Evolutionary conservation across 2,888 invertebrate species (phyloP).

Genomic region (Asteroscopus sphinx): DNA sequence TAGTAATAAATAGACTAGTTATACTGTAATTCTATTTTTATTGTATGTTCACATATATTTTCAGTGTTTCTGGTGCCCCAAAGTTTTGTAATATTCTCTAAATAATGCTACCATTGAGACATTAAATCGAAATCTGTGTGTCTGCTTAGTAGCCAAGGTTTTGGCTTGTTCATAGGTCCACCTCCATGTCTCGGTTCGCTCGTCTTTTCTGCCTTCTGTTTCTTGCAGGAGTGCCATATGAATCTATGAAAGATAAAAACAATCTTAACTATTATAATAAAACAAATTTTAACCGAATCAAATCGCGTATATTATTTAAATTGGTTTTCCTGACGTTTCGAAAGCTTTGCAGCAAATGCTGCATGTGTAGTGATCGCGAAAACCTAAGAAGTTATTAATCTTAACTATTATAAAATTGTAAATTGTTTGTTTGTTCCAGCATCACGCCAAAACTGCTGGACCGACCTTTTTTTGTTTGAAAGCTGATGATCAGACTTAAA

Average conservation of each 20-base stretch:
- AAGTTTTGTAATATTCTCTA: background rate
- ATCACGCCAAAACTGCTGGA: too few species aligned
- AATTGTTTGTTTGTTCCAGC: too few species aligned
- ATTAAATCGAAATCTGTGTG: slow-evolving; percentile 84
- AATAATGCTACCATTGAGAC: slow-evolving; percentile 79
- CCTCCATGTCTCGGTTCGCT: slow-evolving; percentile 72
- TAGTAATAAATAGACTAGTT: too few species aligned
- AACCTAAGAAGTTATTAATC: too few species aligned
- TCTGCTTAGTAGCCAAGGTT: slow-evolving; percentile 84
- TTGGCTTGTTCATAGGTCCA: slow-evolving; percentile 81
- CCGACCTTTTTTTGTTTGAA: too few species aligned
- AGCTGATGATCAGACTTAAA: too few species aligned
- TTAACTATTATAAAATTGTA: too few species aligned
- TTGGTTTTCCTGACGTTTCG: too few species aligned
- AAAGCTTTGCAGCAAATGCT: too few species aligned
- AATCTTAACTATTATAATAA: background rate
- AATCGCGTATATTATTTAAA: too few species aligned
- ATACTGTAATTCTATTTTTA: slow-evolving; percentile 7
- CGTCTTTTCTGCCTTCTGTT: slow-evolving; percentile 60
- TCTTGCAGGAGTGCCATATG: slow-evolving; percentile 86
- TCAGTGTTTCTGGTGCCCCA: background rate
- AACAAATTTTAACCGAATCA: too few species aligned
- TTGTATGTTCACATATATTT: background rate
- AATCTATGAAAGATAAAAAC: slow-evolving; percentile 68
- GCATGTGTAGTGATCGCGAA: too few species aligned